Evolutionary conservation across 1,140 invertebrate species (phyloP).

Genomic region (Papilio glaucus): DNA sequence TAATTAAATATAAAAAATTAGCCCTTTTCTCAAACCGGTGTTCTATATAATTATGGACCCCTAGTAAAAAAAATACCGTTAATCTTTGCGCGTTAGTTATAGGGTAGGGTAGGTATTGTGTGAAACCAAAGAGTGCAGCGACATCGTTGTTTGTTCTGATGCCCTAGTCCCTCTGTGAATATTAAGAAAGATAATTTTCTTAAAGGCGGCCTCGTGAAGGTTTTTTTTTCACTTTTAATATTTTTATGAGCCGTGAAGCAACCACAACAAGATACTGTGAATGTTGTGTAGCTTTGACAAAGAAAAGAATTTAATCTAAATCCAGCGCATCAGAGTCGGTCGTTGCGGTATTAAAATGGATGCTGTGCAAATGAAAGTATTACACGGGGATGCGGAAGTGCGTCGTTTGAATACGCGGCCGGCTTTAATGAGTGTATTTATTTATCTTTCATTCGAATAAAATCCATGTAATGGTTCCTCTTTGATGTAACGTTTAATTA

Average conservation of each 20-base stretch:
- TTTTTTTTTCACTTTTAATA: neutral
- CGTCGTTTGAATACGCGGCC: slow-evolving; percentile 24
- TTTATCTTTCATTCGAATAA: slow-evolving; percentile 17
- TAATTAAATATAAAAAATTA: too few species aligned
- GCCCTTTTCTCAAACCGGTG: neutral
- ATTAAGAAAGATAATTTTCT: slow-evolving; percentile 23
- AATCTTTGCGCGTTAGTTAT: neutral
- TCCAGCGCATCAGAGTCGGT: slow-evolving; percentile 42
- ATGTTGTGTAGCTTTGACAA: neutral
- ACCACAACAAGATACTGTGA: neutral
- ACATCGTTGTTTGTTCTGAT: slow-evolving; percentile 10
- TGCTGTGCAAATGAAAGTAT: slow-evolving; percentile 51
- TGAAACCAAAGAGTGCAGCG: neutral
- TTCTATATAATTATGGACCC: neutral
- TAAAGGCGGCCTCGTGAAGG: neutral
- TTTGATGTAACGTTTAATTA: neutral
- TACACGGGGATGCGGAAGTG: slow-evolving; percentile 25
- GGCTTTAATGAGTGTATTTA: slow-evolving; percentile 1
- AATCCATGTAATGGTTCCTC: slow-evolving; percentile 12
- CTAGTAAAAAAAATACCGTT: slow-evolving; percentile 5
- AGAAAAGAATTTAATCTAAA: slow-evolving; percentile 55
- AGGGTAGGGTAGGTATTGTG: too few species aligned
- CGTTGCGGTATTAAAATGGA: slow-evolving; percentile 46
- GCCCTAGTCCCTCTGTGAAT: slow-evolving; percentile 37
- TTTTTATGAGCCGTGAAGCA: neutral